Conservation (phyloP, 1,140 invertebrate genomes). For the Drosophila nigrodunni region DNA sequence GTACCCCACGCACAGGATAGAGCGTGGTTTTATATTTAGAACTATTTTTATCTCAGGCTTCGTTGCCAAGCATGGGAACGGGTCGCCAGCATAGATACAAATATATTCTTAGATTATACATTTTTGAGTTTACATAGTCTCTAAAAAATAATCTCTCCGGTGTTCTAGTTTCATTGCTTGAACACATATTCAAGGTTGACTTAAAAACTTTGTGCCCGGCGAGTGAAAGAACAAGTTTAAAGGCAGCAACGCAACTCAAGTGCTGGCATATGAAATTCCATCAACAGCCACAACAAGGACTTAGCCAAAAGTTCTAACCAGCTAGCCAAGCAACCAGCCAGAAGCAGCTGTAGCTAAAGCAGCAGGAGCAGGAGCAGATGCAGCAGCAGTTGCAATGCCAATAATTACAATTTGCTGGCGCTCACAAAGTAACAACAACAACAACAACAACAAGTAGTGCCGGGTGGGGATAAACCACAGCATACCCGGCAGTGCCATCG, state of each 20-base stretch:
- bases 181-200: constrained; percentile 24
- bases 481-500: constrained; percentile 47
- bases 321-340: constrained; percentile 17
- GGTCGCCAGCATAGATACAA: no score
- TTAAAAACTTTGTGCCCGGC: constrained; percentile 2
- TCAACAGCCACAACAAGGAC: constrained; percentile 54
- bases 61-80: no score
- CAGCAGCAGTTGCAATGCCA: constrained; percentile 55
- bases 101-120: no score
- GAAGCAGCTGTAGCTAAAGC: constrained; percentile 17
- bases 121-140: no score
- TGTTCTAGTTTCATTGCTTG: no score
- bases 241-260: constrained; percentile 50
- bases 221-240: constrained; percentile 19
- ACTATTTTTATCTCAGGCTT: no score
- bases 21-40: no score
- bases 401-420: constrained; percentile 72
- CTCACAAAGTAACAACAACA: constrained; percentile 30
- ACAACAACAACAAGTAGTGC: constrained; percentile 16
- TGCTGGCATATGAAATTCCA: constrained; percentile 71
- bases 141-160: no score
- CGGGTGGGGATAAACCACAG: constrained; percentile 12
- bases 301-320: constrained; percentile 30
- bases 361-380: constrained; percentile 10
- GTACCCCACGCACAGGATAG: no score